phyloP scores from a whole-genome alignment of 2,113 vertebrate species.

The Eclectus roratus region DNA sequence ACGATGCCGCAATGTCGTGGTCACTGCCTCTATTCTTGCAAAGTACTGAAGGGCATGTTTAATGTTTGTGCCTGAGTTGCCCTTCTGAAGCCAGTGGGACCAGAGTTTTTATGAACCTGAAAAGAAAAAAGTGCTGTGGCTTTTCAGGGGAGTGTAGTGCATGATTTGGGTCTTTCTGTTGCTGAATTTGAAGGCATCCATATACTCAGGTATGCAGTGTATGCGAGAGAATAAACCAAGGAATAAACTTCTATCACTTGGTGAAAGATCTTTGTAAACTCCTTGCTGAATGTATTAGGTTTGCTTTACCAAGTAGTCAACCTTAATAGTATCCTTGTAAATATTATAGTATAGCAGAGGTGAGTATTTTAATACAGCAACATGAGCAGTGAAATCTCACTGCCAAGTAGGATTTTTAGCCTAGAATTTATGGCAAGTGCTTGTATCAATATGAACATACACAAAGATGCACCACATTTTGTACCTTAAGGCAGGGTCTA shows the following conservation, averaged over 20 bases:
- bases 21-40: not conserved
- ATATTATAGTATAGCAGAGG: not conserved
- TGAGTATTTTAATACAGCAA: not conserved
- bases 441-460: not conserved
- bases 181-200: not conserved
- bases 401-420: not conserved
- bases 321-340: not conserved
- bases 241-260: not conserved
- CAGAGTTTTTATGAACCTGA: not conserved
- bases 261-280: not conserved
- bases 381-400: not conserved
- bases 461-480: not conserved
- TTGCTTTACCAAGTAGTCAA: not conserved
- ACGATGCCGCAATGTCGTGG: not conserved
- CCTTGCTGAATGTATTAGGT: not conserved
- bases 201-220: not conserved
- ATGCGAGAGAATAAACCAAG: not conserved
- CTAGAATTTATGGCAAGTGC: accelerated
- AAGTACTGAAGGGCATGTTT: not conserved
- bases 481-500: not conserved
- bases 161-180: not conserved
- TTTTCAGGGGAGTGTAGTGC: not conserved
- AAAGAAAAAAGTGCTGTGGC: not conserved
- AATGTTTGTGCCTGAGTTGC: not conserved
- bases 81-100: not conserved